Evolutionary conservation across 2,888 invertebrate species (phyloP).

Genomic region (Eilema caniola): DNA sequence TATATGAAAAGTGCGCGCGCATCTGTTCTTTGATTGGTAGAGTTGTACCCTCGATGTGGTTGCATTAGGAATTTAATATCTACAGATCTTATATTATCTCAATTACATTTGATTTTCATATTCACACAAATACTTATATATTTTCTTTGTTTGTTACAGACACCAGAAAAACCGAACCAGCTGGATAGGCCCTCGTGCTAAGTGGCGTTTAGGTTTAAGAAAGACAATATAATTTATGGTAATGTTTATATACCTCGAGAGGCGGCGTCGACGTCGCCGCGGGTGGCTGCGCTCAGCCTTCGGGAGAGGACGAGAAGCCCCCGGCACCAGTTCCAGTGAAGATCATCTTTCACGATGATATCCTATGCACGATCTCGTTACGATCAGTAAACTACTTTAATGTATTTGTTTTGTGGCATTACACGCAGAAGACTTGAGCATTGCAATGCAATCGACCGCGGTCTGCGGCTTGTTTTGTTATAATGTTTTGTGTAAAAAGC

Average conservation of each 20-base stretch:
- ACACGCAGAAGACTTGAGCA: slow-evolving; percentile 79
- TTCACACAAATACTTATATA: slow-evolving; percentile 54
- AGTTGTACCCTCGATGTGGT: slow-evolving; percentile 54
- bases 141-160: slow-evolving; percentile 86
- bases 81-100: slow-evolving; percentile 24
- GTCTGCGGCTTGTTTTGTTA: slow-evolving; percentile 76
- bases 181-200: slow-evolving; percentile 87
- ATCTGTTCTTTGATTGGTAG: slow-evolving; percentile 77
- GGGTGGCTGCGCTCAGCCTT: slow-evolving; percentile 51
- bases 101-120: not conserved
- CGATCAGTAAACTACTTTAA: slow-evolving; percentile 82
- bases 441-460: slow-evolving; percentile 80
- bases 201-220: slow-evolving; percentile 68
- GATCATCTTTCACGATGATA: slow-evolving; percentile 79
- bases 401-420: slow-evolving; percentile 83
- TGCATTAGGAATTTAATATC: slow-evolving; percentile 64
- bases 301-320: slow-evolving; percentile 30
- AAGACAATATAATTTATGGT: slow-evolving; percentile 80
- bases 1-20: slow-evolving; percentile 72
- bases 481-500: slow-evolving; percentile 84
- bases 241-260: slow-evolving; percentile 77
- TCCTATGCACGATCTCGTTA: slow-evolving; percentile 86
- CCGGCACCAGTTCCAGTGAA: slow-evolving; percentile 77
- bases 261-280: slow-evolving; percentile 48
- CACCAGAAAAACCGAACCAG: slow-evolving; percentile 88